Evolutionary conservation across 2,797 vertebrate genomes (phyloP).

Genomic region (Clarias fuscus): DNA sequence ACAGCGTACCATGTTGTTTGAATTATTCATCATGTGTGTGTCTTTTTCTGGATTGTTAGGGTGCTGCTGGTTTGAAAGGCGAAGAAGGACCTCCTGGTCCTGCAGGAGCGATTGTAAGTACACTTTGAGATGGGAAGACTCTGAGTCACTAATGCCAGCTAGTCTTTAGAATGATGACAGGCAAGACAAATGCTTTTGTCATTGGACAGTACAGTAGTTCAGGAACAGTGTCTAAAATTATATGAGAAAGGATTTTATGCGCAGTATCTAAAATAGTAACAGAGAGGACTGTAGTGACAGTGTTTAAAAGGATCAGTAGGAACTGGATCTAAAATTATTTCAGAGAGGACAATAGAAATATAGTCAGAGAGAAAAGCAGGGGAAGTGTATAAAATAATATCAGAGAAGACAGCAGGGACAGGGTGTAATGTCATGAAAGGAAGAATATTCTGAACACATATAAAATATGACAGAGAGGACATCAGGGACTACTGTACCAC

Average conservation of each 20-base stretch:
- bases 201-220: too few species aligned
- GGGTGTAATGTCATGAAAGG: background rate
- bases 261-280: background rate
- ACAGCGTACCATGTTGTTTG: background rate
- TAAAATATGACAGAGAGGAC: background rate
- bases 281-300: background rate
- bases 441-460: background rate
- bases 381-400: background rate
- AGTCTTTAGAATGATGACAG: background rate
- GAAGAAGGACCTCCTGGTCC: conserved; percentile 83
- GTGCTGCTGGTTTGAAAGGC: conserved; percentile 86
- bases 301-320: background rate
- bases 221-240: background rate
- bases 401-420: background rate
- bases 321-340: background rate
- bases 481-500: background rate
- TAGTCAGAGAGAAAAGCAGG: background rate
- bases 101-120: conserved; percentile 79
- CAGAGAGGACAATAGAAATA: background rate
- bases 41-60: conserved; percentile 68
- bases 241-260: background rate
- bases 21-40: conserved; percentile 16
- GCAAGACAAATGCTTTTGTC: background rate
- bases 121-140: conserved; percentile 20
- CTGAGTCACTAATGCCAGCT: background rate